phyloP scores from a whole-genome alignment of 2,888 invertebrate species.

The Polylopha cassiicola region DNA sequence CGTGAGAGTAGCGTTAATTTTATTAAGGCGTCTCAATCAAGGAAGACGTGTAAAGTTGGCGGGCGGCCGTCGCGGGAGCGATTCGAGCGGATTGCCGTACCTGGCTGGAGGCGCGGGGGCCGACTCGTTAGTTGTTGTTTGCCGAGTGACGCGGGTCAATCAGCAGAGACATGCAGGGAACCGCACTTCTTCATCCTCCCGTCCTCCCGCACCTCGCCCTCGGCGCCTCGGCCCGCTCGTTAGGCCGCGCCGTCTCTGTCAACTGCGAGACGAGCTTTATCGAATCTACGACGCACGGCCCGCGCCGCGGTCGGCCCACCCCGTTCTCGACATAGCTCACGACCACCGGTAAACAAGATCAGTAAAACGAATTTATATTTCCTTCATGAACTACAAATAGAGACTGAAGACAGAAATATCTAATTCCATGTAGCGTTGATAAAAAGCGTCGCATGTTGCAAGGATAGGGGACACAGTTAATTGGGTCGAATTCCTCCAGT shows the following conservation, averaged over 20 bases:
- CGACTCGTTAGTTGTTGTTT: conserved; percentile 78
- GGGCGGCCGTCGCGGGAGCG: conserved; percentile 63
- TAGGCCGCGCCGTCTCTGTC: conserved; percentile 74
- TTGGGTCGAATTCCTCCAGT: conserved; percentile 59
- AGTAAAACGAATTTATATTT: conserved; percentile 66
- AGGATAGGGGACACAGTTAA: conserved; percentile 42
- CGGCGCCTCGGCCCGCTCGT: conserved; percentile 48
- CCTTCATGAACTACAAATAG: conserved; percentile 52
- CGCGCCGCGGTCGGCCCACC: conserved; percentile 70
- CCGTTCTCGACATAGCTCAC: conserved; percentile 62
- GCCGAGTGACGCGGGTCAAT: conserved; percentile 78
- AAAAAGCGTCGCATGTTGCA: conserved; percentile 22
- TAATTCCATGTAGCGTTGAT: conserved; percentile 14
- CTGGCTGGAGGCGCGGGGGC: conserved; percentile 72
- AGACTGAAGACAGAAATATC: conserved; percentile 35
- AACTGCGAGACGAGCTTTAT: conserved; percentile 75
- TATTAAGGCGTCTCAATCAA: conserved; percentile 75
- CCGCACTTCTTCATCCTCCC: conserved; percentile 73
- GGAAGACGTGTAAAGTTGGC: conserved; percentile 62
- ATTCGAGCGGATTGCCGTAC: conserved; percentile 60
- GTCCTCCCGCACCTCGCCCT: conserved; percentile 37
- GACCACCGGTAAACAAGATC: conserved; percentile 73
- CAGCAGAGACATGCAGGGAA: conserved; percentile 77
- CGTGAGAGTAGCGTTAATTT: conserved; percentile 70
- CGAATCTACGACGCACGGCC: conserved; percentile 76